These are phyloP conservation scores for Ascidia mentula DNA, from an alignment of 23 tunicate species.

Conservation along the genomic window DNA sequence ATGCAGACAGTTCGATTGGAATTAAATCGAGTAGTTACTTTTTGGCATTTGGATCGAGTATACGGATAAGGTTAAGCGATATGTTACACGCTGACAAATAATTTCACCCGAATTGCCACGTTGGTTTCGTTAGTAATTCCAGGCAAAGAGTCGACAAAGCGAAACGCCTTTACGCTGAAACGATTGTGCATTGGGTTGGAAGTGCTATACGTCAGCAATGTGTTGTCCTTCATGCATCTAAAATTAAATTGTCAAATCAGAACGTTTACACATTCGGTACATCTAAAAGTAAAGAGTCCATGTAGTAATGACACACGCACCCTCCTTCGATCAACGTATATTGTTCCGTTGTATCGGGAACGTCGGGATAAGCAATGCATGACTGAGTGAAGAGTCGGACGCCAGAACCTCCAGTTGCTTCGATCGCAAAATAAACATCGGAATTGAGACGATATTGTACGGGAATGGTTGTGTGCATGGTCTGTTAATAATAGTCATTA, in stretches of 20 bases:
- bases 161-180: constrained; percentile 60
- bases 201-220: constrained; percentile 12
- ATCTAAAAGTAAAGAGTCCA: too few species aligned
- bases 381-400: constrained; percentile 48
- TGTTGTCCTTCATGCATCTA: constrained; percentile 36
- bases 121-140: constrained; percentile 20
- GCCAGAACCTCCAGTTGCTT: constrained; percentile 36
- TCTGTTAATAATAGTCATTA: not conserved
- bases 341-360: not conserved
- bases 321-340: constrained; percentile 48
- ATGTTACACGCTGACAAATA: too few species aligned
- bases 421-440: constrained; percentile 46
- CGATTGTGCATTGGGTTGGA: constrained; percentile 36
- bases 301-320: too few species aligned
- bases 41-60: too few species aligned
- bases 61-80: too few species aligned
- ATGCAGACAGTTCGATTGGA: too few species aligned
- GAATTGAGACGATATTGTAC: constrained; percentile 45
- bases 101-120: constrained; percentile 4
- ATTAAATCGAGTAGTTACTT: too few species aligned
- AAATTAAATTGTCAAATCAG: too few species aligned
- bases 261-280: too few species aligned
- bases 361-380: constrained; percentile 29
- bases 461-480: not conserved
- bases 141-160: constrained; percentile 33